Conservation (phyloP, 1,140 invertebrate genomes). For the Pantala flavescens region DNA sequence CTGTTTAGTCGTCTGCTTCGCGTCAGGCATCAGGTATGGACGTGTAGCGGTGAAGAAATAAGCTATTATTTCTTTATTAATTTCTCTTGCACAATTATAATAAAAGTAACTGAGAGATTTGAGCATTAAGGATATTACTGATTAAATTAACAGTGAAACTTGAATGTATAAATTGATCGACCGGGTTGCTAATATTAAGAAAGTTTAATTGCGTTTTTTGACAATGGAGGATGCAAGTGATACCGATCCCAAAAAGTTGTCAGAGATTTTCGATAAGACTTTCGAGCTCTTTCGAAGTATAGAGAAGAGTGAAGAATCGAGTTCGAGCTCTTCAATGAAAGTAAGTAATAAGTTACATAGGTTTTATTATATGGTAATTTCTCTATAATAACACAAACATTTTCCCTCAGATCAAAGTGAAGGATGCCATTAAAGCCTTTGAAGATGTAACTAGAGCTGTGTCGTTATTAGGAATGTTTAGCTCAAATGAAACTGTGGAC, state of each 20-base stretch:
- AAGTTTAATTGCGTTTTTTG: too few species aligned
- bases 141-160: too few species aligned
- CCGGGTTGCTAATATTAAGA: too few species aligned
- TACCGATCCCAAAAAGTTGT: background rate
- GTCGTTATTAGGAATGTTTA: slow-evolving; percentile 70
- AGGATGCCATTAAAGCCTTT: slow-evolving; percentile 55
- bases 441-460: slow-evolving; percentile 69
- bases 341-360: background rate
- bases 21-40: too few species aligned
- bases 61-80: too few species aligned
- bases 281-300: background rate
- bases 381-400: background rate
- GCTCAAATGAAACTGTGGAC: slow-evolving; percentile 74
- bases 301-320: background rate
- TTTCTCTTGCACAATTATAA: too few species aligned
- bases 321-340: background rate
- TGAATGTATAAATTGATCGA: too few species aligned
- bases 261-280: background rate
- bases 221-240: background rate
- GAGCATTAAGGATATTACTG: too few species aligned
- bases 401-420: slow-evolving; percentile 33
- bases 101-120: too few species aligned
- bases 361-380: background rate
- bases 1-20: too few species aligned
- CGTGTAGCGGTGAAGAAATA: too few species aligned